A percentile compares a stretch with the other conserved stretches of the same genome.
Conservation (phyloP, 1,140 invertebrate genomes). For the Akabosia matsudoensis region DNA sequence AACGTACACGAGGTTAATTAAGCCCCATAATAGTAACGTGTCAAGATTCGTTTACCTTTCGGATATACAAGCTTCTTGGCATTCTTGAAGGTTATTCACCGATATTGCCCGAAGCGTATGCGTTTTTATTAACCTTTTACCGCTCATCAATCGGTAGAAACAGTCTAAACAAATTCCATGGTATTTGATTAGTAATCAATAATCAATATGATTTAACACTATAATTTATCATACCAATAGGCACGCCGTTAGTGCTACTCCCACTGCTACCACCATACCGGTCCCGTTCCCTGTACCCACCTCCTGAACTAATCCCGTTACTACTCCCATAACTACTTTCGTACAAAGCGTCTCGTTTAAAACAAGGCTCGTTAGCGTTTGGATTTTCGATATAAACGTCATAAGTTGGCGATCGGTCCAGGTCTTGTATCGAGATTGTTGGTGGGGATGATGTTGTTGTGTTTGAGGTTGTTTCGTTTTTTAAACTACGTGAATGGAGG, state of each 20-base stretch:
- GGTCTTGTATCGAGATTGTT: neutral
- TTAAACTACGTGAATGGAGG: too few relatives aligned
- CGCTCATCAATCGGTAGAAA: constrained; percentile 45
- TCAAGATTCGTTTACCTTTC: too few relatives aligned
- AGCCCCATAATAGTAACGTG: too few relatives aligned
- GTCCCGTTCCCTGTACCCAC: neutral
- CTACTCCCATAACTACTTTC: neutral
- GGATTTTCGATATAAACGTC: constrained; percentile 43
- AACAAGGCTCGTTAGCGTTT: constrained; percentile 24
- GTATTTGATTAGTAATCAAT: neutral
- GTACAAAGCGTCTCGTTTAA: constrained; percentile 31
- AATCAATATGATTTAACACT: neutral
- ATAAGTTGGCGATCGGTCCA: constrained; percentile 19
- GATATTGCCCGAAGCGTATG: constrained; percentile 38
- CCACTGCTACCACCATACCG: too few relatives aligned
- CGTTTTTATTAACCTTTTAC: constrained; percentile 39
- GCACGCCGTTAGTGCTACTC: constrained; percentile 30
- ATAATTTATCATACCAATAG: constrained; percentile 32
- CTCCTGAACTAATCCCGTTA: neutral
- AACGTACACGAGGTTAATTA: too few relatives aligned
- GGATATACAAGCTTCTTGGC: constrained; percentile 44
- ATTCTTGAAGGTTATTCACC: constrained; percentile 38
- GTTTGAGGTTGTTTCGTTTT: too few relatives aligned
- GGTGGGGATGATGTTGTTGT: too few relatives aligned
- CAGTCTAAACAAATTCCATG: constrained; percentile 39